Conservation (phyloP, 2,113 vertebrate genomes). For the Microcebus tavaratra region DNA sequence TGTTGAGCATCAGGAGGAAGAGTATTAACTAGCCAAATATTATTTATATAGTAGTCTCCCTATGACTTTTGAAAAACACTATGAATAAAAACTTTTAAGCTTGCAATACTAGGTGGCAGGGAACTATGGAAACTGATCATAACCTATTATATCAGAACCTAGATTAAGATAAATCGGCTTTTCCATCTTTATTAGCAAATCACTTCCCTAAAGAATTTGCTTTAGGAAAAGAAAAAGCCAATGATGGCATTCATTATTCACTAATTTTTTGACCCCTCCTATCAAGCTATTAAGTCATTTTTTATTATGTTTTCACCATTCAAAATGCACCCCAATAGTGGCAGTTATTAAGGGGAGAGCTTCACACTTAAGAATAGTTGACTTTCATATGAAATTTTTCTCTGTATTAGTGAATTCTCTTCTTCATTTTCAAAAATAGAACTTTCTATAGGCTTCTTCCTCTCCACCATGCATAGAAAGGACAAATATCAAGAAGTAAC, state of each 20-base stretch:
- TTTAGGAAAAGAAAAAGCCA: slow-evolving; percentile 25
- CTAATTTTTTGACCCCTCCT: background rate
- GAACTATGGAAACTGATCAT: slow-evolving; percentile 45
- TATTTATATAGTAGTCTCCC: background rate
- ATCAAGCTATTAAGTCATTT: slow-evolving; percentile 3
- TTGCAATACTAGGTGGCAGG: background rate
- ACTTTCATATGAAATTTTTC: slow-evolving; percentile 45
- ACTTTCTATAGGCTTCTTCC: too few relatives aligned
- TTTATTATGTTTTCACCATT: background rate
- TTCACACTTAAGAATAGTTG: background rate
- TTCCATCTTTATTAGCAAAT: slow-evolving; percentile 52
- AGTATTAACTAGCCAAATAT: slow-evolving; percentile 35
- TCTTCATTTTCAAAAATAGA: background rate
- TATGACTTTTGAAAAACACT: background rate
- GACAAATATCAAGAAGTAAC: too few relatives aligned
- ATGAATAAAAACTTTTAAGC: slow-evolving; percentile 33
- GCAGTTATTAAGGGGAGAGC: slow-evolving; percentile 25
- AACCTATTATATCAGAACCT: slow-evolving; percentile 47
- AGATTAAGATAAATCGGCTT: slow-evolving; percentile 52
- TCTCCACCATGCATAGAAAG: too few relatives aligned
- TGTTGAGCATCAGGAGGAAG: background rate
- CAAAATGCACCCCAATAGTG: background rate
- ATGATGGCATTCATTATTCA: background rate
- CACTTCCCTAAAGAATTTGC: background rate
- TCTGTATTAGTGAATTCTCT: slow-evolving; percentile 48